Conservation (phyloP, 2,888 invertebrate species). For the Eumerus sabulonum region DNA sequence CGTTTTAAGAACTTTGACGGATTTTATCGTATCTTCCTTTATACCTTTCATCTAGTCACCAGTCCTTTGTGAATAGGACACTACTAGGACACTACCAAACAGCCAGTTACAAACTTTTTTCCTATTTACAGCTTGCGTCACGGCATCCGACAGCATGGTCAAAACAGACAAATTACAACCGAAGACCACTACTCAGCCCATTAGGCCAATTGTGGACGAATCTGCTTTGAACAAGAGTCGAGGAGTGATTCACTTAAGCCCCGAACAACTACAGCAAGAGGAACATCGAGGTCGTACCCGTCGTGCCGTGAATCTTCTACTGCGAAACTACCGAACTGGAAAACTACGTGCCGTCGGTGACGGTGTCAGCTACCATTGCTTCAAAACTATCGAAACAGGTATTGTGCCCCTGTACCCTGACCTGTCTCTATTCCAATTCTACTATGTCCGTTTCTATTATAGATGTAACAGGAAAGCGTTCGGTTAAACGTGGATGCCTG, state of each 20-base stretch:
- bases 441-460: no score
- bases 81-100: no score
- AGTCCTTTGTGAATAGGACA: no score
- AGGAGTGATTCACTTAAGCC: slow-evolving; percentile 1
- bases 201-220: no score
- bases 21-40: no score
- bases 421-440: neutral
- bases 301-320: slow-evolving; percentile 24
- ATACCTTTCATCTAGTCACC: no score
- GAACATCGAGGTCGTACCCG: slow-evolving; percentile 3
- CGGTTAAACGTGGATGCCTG: slow-evolving; percentile 40
- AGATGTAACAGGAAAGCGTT: slow-evolving; percentile 30
- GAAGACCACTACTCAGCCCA: no score
- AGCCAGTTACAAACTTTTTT: no score
- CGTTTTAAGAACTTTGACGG: no score
- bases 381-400: slow-evolving; percentile 34
- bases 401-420: neutral
- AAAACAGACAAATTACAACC: no score
- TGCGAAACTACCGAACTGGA: slow-evolving; percentile 42
- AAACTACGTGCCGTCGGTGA: slow-evolving; percentile 12
- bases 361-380: slow-evolving; percentile 37
- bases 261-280: neutral
- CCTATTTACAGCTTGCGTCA: no score
- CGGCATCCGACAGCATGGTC: no score
- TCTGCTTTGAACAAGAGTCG: neutral